phyloP scores from a whole-genome alignment of 2,888 invertebrate species.

The Pherbina coryleti region DNA sequence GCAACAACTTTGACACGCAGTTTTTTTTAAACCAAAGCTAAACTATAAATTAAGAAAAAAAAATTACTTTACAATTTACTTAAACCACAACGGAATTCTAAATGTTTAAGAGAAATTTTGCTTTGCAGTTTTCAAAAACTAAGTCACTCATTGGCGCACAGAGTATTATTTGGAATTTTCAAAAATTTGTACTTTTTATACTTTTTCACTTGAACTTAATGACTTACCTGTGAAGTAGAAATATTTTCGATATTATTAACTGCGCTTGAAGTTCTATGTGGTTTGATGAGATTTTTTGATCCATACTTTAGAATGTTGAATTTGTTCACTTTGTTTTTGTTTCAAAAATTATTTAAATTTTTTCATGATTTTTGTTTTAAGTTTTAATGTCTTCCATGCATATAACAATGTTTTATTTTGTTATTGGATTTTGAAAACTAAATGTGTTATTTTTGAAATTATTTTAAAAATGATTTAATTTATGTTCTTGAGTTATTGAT shows the following conservation, averaged over 20 bases:
- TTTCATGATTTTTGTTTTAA: constrained; percentile 8
- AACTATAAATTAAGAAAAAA: too few species aligned
- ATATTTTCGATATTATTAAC: constrained; percentile 46
- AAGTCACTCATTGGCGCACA: too few species aligned
- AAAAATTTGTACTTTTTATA: too few species aligned
- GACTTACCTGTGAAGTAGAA: constrained; percentile 60
- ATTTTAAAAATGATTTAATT: constrained; percentile 7
- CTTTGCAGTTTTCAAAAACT: too few species aligned
- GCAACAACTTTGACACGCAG: too few species aligned
- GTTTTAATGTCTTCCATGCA: neutral
- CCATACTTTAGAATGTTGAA: constrained; percentile 1
- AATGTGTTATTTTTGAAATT: neutral
- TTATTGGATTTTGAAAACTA: constrained; percentile 29
- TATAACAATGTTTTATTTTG: neutral
- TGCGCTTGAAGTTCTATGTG: constrained; percentile 42
- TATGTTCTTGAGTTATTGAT: neutral
- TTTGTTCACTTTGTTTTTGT: constrained; percentile 24
- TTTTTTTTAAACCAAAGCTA: too few species aligned
- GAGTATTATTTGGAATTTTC: too few species aligned
- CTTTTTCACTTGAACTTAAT: too few species aligned
- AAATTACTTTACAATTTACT: too few species aligned
- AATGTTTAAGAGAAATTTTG: too few species aligned
- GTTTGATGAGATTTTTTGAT: constrained; percentile 14
- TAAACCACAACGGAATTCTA: too few species aligned
- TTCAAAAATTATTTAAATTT: constrained; percentile 29